These are phyloP conservation scores for Ruditapes philippinarum DNA, from an alignment of 1,140 invertebrate species.

Conservation along the genomic window DNA sequence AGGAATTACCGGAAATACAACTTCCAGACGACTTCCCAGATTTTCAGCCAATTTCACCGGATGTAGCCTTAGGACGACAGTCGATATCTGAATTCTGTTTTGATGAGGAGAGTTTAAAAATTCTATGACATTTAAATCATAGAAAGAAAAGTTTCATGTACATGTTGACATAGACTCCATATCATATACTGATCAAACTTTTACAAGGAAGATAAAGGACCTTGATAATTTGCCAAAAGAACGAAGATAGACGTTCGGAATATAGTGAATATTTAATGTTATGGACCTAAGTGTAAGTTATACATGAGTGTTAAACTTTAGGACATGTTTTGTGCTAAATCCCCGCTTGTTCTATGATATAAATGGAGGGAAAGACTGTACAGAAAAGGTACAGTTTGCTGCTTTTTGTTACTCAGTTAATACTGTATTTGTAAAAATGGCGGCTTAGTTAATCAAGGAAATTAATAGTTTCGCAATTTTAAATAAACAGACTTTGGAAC, in stretches of 20 bases:
- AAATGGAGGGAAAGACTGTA: too few species aligned
- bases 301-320: too few species aligned
- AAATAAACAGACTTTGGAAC: too few species aligned
- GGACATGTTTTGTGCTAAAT: too few species aligned
- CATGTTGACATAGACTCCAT: neutral
- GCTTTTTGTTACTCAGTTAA: too few species aligned
- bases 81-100: constrained; percentile 23
- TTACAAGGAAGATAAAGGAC: neutral
- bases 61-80: neutral
- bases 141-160: neutral
- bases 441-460: too few species aligned
- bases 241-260: neutral
- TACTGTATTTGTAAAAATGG: too few species aligned
- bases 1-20: constrained; percentile 9
- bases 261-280: neutral
- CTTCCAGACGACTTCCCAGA: constrained; percentile 11
- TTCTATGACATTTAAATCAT: neutral
- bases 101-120: neutral
- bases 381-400: too few species aligned
- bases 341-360: too few species aligned
- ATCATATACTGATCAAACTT: neutral
- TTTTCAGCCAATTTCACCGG: neutral
- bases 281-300: too few species aligned
- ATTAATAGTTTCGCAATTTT: too few species aligned
- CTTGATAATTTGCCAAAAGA: constrained; percentile 26